Percentiles rank a stretch among this genome's conserved stretches.
These are phyloP conservation scores for Drosophila eohydei DNA, from an alignment of 2,888 invertebrate genomes.

Conservation along the genomic window DNA sequence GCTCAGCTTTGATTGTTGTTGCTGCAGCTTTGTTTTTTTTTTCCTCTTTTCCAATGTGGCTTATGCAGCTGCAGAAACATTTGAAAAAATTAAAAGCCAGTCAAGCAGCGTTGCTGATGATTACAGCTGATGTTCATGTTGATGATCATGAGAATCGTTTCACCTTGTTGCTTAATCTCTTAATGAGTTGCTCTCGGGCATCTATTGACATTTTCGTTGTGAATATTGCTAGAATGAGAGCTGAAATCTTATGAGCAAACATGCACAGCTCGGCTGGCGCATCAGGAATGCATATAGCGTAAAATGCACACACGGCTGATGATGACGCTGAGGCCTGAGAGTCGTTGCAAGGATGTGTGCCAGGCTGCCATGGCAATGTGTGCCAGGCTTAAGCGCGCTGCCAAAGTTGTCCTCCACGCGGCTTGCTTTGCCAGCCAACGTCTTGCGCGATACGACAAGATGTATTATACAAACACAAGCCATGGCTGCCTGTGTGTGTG, in stretches of 20 bases:
- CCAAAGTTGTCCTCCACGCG: constrained; percentile 38
- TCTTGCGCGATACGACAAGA: constrained; percentile 56
- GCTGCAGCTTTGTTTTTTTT: background rate
- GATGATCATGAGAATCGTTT: constrained; percentile 32
- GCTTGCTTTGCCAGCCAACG: constrained; percentile 13
- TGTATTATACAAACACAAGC: constrained; percentile 52
- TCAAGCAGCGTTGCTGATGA: constrained; percentile 19
- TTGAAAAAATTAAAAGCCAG: constrained; percentile 49
- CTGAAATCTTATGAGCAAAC: constrained; percentile 68
- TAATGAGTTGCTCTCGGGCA: constrained; percentile 74
- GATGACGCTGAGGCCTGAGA: constrained; percentile 12
- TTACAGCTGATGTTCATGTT: background rate
- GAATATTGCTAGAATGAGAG: constrained; percentile 5
- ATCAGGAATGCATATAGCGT: constrained; percentile 73
- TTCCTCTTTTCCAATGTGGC: background rate
- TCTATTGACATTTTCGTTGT: constrained; percentile 67
- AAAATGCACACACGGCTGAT: constrained; percentile 65
- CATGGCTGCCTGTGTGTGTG: constrained; percentile 28
- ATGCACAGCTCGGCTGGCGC: constrained; percentile 28
- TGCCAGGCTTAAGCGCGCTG: constrained; percentile 50
- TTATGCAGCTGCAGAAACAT: constrained; percentile 37
- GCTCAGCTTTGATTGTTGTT: constrained; percentile 50
- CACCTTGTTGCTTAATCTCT: constrained; percentile 68
- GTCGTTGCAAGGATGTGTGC: constrained; percentile 16
- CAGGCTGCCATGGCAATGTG: constrained; percentile 6